Conservation (phyloP, 2,888 invertebrate genomes). For the Apodemia duryi region DNA sequence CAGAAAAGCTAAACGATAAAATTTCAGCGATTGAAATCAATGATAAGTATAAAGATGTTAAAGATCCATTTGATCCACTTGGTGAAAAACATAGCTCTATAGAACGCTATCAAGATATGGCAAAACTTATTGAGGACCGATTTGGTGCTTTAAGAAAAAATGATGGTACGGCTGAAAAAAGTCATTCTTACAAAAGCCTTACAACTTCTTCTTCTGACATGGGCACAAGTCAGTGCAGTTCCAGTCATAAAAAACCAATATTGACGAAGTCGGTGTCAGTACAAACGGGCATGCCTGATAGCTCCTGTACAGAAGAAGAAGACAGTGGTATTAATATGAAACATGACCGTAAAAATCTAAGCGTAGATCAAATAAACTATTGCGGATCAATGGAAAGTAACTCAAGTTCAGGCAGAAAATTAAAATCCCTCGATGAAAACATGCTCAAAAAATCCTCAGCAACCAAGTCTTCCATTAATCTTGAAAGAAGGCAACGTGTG, state of each 20-base stretch:
- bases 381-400: slow-evolving; percentile 76
- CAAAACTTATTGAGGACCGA: slow-evolving; percentile 83
- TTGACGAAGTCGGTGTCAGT: slow-evolving; percentile 75
- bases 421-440: slow-evolving; percentile 71
- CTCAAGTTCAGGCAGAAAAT: slow-evolving; percentile 68
- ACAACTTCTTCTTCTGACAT: slow-evolving; percentile 77
- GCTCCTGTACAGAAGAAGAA: slow-evolving; percentile 58
- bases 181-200: slow-evolving; percentile 73
- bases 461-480: slow-evolving; percentile 65
- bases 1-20: slow-evolving; percentile 69
- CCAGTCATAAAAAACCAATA: slow-evolving; percentile 70
- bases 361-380: slow-evolving; percentile 75
- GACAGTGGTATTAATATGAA: slow-evolving; percentile 68
- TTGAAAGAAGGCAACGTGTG: slow-evolving; percentile 73
- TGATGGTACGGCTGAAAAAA: slow-evolving; percentile 70
- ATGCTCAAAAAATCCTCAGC: slow-evolving; percentile 71
- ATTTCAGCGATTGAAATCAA: slow-evolving; percentile 59
- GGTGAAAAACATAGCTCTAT: slow-evolving; percentile 84
- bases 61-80: slow-evolving; percentile 79
- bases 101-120: slow-evolving; percentile 85
- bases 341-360: slow-evolving; percentile 70
- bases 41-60: slow-evolving; percentile 63
- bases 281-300: slow-evolving; percentile 73
- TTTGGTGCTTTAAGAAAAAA: slow-evolving; percentile 76
- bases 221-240: slow-evolving; percentile 73